phyloP scores from a whole-genome alignment of 2,888 invertebrate genomes.

The Sturmia bella region DNA sequence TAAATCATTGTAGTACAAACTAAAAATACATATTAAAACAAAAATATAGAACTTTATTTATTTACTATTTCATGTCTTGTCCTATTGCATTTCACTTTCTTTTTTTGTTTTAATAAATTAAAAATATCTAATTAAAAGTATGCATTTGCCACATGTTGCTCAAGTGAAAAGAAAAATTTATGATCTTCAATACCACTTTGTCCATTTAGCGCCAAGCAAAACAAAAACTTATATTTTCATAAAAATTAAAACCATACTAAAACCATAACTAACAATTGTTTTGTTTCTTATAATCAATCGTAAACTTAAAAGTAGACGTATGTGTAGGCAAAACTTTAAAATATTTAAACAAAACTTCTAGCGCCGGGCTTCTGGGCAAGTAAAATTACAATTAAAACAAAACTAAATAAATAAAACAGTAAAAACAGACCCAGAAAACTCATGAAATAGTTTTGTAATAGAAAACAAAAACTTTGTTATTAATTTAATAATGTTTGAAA shows the following conservation, averaged over 20 bases:
- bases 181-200: not conserved
- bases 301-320: not conserved
- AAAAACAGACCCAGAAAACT: constrained; percentile 1
- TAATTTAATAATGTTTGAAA: too few species aligned
- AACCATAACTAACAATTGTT: not conserved
- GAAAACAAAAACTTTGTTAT: not conserved
- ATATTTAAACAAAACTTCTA: constrained; percentile 1
- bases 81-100: too few species aligned
- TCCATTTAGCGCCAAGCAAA: not conserved
- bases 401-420: not conserved
- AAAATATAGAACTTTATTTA: too few species aligned
- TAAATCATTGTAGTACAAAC: too few species aligned
- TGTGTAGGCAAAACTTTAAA: constrained; percentile 21
- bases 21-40: too few species aligned
- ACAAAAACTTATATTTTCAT: not conserved
- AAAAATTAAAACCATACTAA: constrained; percentile 3
- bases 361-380: not conserved
- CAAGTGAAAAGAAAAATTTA: not conserved
- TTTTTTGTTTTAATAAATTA: not conserved
- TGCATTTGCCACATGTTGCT: not conserved
- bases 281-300: not conserved
- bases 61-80: not conserved
- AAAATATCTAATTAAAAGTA: constrained; percentile 2
- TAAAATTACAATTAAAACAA: not conserved
- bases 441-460: constrained; percentile 22